These are phyloP conservation scores for Geodia barretti DNA, from an alignment of 37 sponge, comb jelly and placozoan species.

Conservation along the genomic window DNA sequence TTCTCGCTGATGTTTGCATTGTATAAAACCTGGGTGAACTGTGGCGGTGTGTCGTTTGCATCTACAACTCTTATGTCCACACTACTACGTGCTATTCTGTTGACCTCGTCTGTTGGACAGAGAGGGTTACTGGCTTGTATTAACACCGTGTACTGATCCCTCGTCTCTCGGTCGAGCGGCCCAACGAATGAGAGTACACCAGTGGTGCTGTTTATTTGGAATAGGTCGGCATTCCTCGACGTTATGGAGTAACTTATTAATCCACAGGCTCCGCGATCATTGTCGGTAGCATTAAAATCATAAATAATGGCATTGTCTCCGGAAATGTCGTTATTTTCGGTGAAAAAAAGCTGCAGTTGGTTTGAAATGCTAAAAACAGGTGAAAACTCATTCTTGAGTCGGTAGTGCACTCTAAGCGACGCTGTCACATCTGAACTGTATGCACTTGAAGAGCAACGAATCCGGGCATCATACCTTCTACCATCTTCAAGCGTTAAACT, in stretches of 20 bases:
- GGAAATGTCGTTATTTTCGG: not conserved
- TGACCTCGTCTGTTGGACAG: not conserved
- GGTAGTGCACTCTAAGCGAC: not conserved
- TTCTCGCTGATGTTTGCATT: not conserved
- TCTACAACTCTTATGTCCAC: not conserved
- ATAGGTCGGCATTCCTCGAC: not conserved
- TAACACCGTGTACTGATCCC: not conserved
- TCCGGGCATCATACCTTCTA: not conserved
- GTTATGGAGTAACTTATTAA: not conserved
- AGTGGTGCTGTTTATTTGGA: not conserved
- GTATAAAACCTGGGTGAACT: not conserved
- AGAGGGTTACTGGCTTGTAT: not conserved
- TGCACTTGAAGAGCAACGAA: not conserved
- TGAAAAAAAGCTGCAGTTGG: not conserved
- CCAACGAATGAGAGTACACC: not conserved
- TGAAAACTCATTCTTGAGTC: not conserved
- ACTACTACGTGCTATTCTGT: not conserved
- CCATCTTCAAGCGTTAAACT: not conserved
- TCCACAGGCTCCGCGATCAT: constrained; percentile 8
- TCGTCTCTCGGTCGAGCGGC: not conserved
- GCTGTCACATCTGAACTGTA: not conserved
- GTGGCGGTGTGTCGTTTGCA: not conserved
- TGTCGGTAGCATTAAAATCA: constrained; percentile 1
- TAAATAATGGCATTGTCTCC: not conserved
- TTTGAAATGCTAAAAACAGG: not conserved